These are phyloP conservation scores for Platypus cylindrus DNA, from an alignment of 2,888 invertebrate genomes.

Conservation along the genomic window DNA sequence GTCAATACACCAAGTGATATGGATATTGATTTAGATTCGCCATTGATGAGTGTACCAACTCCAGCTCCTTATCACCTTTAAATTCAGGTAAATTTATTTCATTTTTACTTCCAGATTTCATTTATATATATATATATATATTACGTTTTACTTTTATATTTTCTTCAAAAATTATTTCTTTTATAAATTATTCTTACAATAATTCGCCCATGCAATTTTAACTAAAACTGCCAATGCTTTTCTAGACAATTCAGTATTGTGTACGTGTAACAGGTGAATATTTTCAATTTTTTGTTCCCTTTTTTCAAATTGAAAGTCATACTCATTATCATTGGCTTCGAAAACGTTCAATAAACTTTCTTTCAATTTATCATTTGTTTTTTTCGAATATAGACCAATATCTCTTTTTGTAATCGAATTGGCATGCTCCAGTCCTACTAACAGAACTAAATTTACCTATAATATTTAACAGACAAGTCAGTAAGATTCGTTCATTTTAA, in stretches of 20 bases:
- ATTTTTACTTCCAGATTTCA: neutral
- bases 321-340: slow-evolving; percentile 23
- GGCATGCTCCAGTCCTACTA: slow-evolving; percentile 50
- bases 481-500: neutral
- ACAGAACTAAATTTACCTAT: slow-evolving; percentile 36
- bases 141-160: too few relatives aligned
- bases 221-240: slow-evolving; percentile 58
- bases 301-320: slow-evolving; percentile 33
- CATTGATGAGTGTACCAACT: slow-evolving; percentile 73
- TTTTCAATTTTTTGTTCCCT: slow-evolving; percentile 30
- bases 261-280: slow-evolving; percentile 42
- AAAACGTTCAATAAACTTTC: slow-evolving; percentile 30
- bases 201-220: slow-evolving; percentile 30
- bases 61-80: slow-evolving; percentile 55
- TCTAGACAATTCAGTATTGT: slow-evolving; percentile 47
- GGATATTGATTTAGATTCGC: slow-evolving; percentile 66
- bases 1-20: slow-evolving; percentile 44
- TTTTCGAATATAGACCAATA: slow-evolving; percentile 33
- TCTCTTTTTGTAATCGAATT: slow-evolving; percentile 42
- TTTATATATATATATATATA: neutral
- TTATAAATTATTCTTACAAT: neutral
- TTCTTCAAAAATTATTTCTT: neutral
- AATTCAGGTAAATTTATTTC: neutral
- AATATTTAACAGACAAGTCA: neutral
- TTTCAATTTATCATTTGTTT: slow-evolving; percentile 28